Conservation (phyloP, 2,888 invertebrate species). For the Erebia epiphron region DNA sequence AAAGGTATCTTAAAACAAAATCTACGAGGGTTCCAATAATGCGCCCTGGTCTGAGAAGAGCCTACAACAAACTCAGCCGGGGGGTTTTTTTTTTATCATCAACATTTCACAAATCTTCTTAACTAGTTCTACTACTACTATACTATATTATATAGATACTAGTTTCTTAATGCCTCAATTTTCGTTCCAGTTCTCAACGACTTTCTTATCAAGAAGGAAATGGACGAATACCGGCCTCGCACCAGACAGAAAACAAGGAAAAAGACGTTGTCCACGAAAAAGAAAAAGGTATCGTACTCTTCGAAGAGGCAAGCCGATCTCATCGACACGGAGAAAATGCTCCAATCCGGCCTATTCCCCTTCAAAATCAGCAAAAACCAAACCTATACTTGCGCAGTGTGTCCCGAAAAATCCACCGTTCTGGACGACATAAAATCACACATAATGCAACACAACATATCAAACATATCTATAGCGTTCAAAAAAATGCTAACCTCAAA, state of each 20-base stretch:
- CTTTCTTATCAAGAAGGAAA: slow-evolving; percentile 57
- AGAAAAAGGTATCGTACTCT: slow-evolving; percentile 50
- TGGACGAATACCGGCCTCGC: slow-evolving; percentile 47
- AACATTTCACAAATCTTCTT: no score
- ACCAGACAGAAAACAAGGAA: slow-evolving; percentile 45
- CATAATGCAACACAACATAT: slow-evolving; percentile 56
- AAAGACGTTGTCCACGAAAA: slow-evolving; percentile 30
- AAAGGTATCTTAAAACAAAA: no score
- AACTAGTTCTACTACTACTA: no score
- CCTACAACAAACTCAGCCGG: no score
- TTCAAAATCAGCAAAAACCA: slow-evolving; percentile 67
- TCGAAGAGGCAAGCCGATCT: slow-evolving; percentile 53
- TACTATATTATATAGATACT: no score
- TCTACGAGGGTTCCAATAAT: no score
- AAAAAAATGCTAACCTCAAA: slow-evolving; percentile 67
- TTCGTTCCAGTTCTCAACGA: slow-evolving; percentile 55
- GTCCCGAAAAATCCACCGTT: slow-evolving; percentile 57
- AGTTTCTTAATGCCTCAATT: no score
- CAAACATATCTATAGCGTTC: slow-evolving; percentile 62
- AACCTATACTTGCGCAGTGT: slow-evolving; percentile 60
- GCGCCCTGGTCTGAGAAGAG: no score
- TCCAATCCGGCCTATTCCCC: slow-evolving; percentile 64
- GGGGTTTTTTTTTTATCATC: no score
- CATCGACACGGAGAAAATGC: slow-evolving; percentile 59
- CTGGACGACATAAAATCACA: slow-evolving; percentile 64